A percentile compares a stretch with the other conserved stretches of the same genome.
phyloP scores from a whole-genome alignment of 2,113 vertebrate species.

The Hemicordylus capensis region DNA sequence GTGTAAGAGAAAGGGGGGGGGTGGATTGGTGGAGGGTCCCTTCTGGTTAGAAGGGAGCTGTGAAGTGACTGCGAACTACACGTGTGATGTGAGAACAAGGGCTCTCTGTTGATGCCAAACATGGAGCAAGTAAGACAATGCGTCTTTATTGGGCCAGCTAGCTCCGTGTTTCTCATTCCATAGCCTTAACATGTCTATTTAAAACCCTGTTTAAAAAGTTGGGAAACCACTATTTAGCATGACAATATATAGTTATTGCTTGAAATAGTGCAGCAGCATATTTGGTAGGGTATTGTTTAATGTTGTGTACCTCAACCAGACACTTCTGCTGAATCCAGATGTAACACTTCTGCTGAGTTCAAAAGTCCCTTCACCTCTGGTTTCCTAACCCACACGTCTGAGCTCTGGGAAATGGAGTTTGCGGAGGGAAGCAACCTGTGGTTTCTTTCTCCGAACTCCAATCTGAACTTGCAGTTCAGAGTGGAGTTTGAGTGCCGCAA shows the following conservation, averaged over 20 bases:
- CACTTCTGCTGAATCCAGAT: too few relatives aligned
- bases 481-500: too few relatives aligned
- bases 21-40: neutral
- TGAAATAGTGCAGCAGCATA: too few relatives aligned
- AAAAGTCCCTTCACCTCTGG: too few relatives aligned
- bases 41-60: neutral
- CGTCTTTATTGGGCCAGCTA: neutral
- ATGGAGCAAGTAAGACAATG: neutral
- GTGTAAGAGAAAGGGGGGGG: neutral
- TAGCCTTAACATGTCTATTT: neutral
- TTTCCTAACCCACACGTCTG: too few relatives aligned
- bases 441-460: too few relatives aligned
- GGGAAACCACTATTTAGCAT: neutral
- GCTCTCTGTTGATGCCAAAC: neutral
- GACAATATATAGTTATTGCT: neutral
- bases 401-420: too few relatives aligned
- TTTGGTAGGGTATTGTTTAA: neutral
- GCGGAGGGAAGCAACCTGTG: too few relatives aligned
- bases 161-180: neutral
- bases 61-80: neutral
- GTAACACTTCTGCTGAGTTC: too few relatives aligned
- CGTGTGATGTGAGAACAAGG: slow-evolving; percentile 6
- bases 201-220: neutral
- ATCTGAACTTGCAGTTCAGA: too few relatives aligned
- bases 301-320: too few relatives aligned